Conservation (phyloP, 2,888 invertebrate genomes). For the Eustalomyia histrio region DNA sequence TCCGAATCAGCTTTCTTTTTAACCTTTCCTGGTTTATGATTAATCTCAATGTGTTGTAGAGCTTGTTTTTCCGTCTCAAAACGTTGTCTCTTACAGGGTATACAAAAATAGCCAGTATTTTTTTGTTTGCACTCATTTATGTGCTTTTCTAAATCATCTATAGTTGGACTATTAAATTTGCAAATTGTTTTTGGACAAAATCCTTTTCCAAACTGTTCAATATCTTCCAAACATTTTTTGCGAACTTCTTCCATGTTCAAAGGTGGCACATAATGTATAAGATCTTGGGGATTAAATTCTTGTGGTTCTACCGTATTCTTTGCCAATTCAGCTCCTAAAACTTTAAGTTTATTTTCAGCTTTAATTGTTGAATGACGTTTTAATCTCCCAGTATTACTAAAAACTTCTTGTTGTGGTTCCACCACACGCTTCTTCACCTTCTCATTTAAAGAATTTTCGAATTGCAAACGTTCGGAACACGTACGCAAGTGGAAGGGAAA, state of each 20-base stretch:
- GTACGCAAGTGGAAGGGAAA: slow-evolving; percentile 68
- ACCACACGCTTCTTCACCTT: not conserved
- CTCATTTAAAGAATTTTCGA: not conserved
- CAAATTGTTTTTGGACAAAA: slow-evolving; percentile 76
- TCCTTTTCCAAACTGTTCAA: slow-evolving; percentile 69
- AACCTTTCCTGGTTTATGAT: slow-evolving; percentile 55
- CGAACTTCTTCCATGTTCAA: slow-evolving; percentile 10
- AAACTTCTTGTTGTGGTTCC: slow-evolving; percentile 51
- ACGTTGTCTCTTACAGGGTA: slow-evolving; percentile 61
- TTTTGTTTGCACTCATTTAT: slow-evolving; percentile 71
- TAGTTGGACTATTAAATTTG: slow-evolving; percentile 69
- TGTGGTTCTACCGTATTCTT: not conserved
- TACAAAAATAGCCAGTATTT: slow-evolving; percentile 71
- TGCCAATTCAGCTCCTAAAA: slow-evolving; percentile 68
- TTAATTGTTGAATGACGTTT: slow-evolving; percentile 76
- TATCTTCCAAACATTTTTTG: slow-evolving; percentile 66
- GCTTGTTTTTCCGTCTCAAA: slow-evolving; percentile 59
- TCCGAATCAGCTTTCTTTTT: not conserved
- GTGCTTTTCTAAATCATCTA: slow-evolving; percentile 73
- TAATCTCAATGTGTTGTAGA: slow-evolving; percentile 57
- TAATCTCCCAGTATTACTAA: slow-evolving; percentile 73
- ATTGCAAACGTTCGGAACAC: slow-evolving; percentile 67
- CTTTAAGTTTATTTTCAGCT: slow-evolving; percentile 76
- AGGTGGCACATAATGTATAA: slow-evolving; percentile 32
- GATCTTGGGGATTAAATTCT: slow-evolving; percentile 24